Evolutionary conservation across 2,113 vertebrate genomes (phyloP), one percentile per base, ranked within the genome.

Genomic region (Phylloscopus trochiloides): DNA sequence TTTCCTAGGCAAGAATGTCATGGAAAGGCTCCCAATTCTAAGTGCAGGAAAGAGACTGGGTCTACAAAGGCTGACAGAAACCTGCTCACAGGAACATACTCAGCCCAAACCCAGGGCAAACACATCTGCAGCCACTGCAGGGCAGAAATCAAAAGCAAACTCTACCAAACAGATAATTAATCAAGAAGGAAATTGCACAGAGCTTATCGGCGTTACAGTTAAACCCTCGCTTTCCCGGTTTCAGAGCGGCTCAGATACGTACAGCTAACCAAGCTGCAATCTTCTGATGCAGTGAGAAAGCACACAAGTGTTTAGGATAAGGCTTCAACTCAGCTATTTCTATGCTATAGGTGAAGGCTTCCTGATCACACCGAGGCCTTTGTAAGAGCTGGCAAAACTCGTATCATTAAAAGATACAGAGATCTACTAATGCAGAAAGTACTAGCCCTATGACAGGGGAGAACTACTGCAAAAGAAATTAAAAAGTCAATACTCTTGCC

Each of bases 241-340:
- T 12, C 71, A 67, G 67, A 58, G 16, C 4, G 1, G 76, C 68
- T 89, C 2, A 0, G 72, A 73, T 52, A 48, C 0, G 0, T 25
- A 42, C 38, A 91, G 71, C 63, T 43, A 89, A 34, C 38, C 1
- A 0, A 84, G 59, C 59, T 21, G 51, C 80, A 57, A 34, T 16
- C 73, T 63, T 15, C 73, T 89, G 65, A 59, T 29, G 57, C 25
- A 55, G 71, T 89, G 77, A 81, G 90, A 96, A 84, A 85, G 73
- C 32, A 63, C 38, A 25, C 87, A 91, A 89, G 40, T 55, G 68
- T 59, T 91, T 3, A 81, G 73, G 68, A 38, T 28, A 63, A 83
- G 47, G 40, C 47, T 86, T 94, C 80, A n/a, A 51, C 52, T n/a
- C 2, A 0, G 50, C 67, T 87, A 18, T 67, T 96, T 71, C 61